Conservation (phyloP, 2,797 vertebrate species). For the Odontamblyopus lacepedii region DNA sequence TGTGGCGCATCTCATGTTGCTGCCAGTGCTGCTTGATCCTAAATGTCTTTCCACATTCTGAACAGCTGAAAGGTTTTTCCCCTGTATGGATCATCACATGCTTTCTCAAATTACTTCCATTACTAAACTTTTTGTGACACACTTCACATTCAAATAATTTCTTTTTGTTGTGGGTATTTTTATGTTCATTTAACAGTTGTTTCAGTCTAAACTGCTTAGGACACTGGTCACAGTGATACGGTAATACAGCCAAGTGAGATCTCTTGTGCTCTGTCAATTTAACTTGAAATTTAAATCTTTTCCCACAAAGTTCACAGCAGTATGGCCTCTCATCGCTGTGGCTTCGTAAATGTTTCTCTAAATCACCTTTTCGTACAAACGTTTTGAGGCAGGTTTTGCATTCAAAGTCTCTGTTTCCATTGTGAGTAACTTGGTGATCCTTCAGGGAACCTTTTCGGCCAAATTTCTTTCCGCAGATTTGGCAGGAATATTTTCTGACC, state of each 20-base stretch:
- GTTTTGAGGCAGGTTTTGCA: not conserved
- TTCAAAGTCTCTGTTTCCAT: not conserved
- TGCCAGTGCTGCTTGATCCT: not conserved
- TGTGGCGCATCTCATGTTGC: not conserved
- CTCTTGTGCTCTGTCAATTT: not conserved
- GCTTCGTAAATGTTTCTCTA: not conserved
- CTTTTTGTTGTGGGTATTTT: not conserved
- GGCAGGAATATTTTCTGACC: not conserved
- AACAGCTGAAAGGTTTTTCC: slow-evolving; percentile 1
- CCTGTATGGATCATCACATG: not conserved
- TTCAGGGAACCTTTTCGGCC: not conserved
- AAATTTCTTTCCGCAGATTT: not conserved
- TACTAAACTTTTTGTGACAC: not conserved
- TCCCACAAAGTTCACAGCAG: not conserved
- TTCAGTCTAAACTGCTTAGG: not conserved
- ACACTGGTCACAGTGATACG: not conserved
- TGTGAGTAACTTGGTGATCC: not conserved
- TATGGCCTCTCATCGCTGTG: not conserved
- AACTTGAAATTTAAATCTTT: not conserved
- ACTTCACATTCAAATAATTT: not conserved
- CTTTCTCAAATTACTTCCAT: not conserved
- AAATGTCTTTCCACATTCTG: not conserved
- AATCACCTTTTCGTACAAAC: not conserved
- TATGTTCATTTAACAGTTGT: not conserved
- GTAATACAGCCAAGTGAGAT: not conserved